Conservation (phyloP, 2,113 vertebrate genomes). For the Pterocles burchelli region DNA sequence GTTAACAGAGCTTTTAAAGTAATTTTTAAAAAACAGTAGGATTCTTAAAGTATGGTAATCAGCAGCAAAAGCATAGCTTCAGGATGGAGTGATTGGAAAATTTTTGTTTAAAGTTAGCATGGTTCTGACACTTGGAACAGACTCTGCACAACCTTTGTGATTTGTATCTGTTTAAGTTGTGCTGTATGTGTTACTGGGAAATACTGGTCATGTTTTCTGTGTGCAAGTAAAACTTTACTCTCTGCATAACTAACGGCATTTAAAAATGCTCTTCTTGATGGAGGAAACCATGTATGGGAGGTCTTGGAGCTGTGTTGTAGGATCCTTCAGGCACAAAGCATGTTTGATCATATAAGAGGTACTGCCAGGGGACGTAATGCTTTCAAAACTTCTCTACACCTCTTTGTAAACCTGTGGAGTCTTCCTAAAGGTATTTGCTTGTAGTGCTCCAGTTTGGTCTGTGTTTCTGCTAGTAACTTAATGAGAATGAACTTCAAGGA, state of each 20-base stretch:
- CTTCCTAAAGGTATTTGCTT: not conserved
- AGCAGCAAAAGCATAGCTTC: not conserved
- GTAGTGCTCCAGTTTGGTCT: not conserved
- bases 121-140: not conserved
- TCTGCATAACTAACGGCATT: not conserved
- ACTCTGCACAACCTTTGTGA: not conserved
- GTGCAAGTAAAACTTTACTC: not conserved
- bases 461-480: not conserved
- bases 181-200: fast-evolving
- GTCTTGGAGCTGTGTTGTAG: not conserved
- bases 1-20: not conserved
- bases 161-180: not conserved
- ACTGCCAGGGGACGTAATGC: not conserved
- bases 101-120: not conserved
- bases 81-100: not conserved
- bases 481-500: not conserved
- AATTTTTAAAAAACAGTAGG: not conserved
- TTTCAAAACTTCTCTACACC: not conserved
- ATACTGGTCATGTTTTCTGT: not conserved
- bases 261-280: not conserved
- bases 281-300: not conserved
- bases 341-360: not conserved
- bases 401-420: not conserved
- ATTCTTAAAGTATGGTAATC: not conserved
- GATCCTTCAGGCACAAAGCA: not conserved